Percentiles rank a stretch among this genome's conserved stretches.
Evolutionary conservation across 2,113 vertebrate species (phyloP).

Genomic region (Cettia cetti): DNA sequence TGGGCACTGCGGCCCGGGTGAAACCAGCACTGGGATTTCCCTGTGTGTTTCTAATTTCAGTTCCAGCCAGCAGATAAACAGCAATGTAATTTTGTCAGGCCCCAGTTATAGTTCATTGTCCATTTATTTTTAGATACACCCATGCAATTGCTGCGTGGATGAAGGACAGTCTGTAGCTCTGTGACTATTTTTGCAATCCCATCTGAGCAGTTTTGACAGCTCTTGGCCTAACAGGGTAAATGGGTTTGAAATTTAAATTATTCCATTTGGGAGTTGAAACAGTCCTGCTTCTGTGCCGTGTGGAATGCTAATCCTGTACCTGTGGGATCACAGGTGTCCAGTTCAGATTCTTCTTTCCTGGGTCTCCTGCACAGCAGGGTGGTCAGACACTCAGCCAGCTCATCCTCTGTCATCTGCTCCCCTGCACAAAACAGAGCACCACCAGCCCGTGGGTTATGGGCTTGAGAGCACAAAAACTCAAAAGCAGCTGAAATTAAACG

Average conservation of each 20-base stretch:
- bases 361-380: slow-evolving; percentile 73
- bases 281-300: not conserved
- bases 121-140: slow-evolving; percentile 25
- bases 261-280: not conserved
- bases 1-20: not conserved
- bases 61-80: slow-evolving; percentile 2
- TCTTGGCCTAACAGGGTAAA: not conserved
- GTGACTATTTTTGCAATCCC: not conserved
- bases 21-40: slow-evolving; percentile 7
- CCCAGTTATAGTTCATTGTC: slow-evolving; percentile 5
- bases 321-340: not conserved
- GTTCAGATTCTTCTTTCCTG: slow-evolving; percentile 57
- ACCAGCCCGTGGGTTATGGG: not conserved
- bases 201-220: slow-evolving; percentile 4
- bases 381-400: slow-evolving; percentile 79
- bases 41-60: not conserved
- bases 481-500: not conserved
- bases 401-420: slow-evolving; percentile 87
- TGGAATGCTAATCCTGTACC: slow-evolving; percentile 57
- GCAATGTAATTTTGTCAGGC: slow-evolving; percentile 16
- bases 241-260: slow-evolving; percentile 11
- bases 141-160: not conserved
- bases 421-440: slow-evolving; percentile 62
- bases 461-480: not conserved
- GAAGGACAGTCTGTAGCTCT: slow-evolving; percentile 8